Percentiles rank a stretch among this genome's conserved stretches.
Evolutionary conservation across 1,140 invertebrate genomes (phyloP).

Genomic region (Psilanteris sp.): DNA sequence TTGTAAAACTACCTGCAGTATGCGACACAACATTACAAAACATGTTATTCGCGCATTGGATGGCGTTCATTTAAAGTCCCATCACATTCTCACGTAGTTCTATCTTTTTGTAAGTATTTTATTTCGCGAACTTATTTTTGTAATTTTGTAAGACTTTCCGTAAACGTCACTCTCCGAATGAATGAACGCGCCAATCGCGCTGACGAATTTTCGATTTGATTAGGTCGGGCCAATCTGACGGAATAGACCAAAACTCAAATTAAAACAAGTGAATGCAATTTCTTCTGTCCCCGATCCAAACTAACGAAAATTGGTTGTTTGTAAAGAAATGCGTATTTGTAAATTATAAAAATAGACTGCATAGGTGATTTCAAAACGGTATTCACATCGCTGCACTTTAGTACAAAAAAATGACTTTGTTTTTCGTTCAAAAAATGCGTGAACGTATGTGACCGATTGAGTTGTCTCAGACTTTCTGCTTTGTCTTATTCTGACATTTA

Average conservation of each 20-base stretch:
- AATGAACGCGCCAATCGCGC: constrained; percentile 27
- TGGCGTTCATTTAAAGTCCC: constrained; percentile 7
- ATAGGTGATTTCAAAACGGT: constrained; percentile 74
- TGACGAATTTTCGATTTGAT: not conserved
- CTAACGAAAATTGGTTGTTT: constrained; percentile 57
- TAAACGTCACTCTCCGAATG: not conserved
- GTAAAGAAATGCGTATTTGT: constrained; percentile 72
- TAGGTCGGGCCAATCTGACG: not conserved
- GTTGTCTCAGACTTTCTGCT: constrained; percentile 4
- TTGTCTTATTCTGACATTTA: constrained; percentile 2
- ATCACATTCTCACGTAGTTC: not conserved
- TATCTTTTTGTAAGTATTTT: constrained; percentile 9
- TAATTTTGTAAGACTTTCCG: constrained; percentile 36
- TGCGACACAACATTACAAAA: constrained; percentile 47
- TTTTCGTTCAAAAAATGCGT: constrained; percentile 67
- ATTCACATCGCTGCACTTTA: constrained; percentile 78
- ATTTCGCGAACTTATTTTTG: constrained; percentile 33
- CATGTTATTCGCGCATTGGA: too few species aligned
- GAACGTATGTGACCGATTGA: constrained; percentile 61
- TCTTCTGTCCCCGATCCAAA: not conserved
- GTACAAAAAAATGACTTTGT: constrained; percentile 76
- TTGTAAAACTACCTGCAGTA: constrained; percentile 61
- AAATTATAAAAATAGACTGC: constrained; percentile 72
- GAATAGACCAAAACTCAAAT: too few species aligned
- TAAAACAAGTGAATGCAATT: too few species aligned